A percentile compares a stretch with the other conserved stretches of the same genome.
These are phyloP conservation scores for Hyposoter didymator DNA, from an alignment of 2,888 invertebrate species.

Conservation along the genomic window DNA sequence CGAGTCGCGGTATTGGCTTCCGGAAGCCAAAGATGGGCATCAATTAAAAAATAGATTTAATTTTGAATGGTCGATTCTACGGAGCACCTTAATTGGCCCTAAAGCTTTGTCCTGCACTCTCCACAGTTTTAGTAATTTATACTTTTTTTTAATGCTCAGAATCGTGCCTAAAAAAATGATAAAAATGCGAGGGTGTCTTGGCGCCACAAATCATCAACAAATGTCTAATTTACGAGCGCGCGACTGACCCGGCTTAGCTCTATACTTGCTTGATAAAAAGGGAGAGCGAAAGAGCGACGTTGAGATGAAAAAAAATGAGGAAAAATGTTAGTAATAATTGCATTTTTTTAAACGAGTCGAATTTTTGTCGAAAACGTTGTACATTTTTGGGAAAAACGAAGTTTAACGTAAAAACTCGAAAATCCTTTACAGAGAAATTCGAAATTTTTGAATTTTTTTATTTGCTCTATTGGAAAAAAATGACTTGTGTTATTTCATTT, in stretches of 20 bases:
- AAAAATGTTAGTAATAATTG: slow-evolving; percentile 19
- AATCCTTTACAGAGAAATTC: not conserved
- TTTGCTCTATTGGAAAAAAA: not conserved
- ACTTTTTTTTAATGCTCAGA: not conserved
- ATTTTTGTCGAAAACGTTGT: not conserved
- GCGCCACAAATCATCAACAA: slow-evolving; percentile 78
- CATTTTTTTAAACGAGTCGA: not conserved
- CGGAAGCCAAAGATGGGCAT: slow-evolving; percentile 70
- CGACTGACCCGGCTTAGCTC: slow-evolving; percentile 71
- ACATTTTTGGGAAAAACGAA: not conserved
- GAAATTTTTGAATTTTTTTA: not conserved
- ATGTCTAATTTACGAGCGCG: slow-evolving; percentile 78
- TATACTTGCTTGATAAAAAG: slow-evolving; percentile 23
- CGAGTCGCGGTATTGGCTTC: slow-evolving; percentile 62
- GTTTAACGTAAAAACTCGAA: not conserved
- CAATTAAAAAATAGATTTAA: slow-evolving; percentile 68
- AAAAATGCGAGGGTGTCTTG: slow-evolving; percentile 26
- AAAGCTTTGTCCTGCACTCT: not conserved
- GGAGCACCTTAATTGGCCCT: no score
- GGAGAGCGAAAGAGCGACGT: not conserved
- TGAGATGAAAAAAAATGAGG: slow-evolving; percentile 42
- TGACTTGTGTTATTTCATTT: not conserved
- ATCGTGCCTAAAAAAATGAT: slow-evolving; percentile 29
- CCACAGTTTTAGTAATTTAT: not conserved
- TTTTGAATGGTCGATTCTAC: not conserved